Evolutionary conservation across 2,797 vertebrate genomes (phyloP).

Genomic region (Rhinophrynus dorsalis): DNA sequence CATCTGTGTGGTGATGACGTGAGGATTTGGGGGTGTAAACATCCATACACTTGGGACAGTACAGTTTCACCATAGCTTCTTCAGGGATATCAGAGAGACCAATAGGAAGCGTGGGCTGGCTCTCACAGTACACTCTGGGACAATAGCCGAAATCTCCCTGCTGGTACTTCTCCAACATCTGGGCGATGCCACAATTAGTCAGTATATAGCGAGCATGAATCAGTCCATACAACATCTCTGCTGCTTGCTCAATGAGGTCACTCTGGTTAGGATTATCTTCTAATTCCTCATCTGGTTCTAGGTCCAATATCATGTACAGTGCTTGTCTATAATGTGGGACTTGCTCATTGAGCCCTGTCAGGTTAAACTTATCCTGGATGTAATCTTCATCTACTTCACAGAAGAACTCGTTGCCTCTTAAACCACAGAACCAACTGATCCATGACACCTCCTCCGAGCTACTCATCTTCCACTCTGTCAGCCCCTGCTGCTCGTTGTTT

Average conservation of each 20-base stretch:
- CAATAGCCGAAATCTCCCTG: conserved; percentile 92
- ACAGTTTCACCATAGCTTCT: conserved; percentile 94
- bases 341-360: conserved; percentile 91
- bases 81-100: conserved; percentile 92
- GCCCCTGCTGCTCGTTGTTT: not conserved
- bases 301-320: conserved; percentile 91
- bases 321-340: conserved; percentile 92
- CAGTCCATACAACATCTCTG: conserved; percentile 92
- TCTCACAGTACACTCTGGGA: conserved; percentile 90
- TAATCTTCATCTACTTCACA: conserved; percentile 95
- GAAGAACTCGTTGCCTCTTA: conserved; percentile 92
- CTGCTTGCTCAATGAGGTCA: conserved; percentile 91
- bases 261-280: conserved; percentile 95
- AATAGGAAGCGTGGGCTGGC: conserved; percentile 93
- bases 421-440: conserved; percentile 95
- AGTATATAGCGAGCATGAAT: conserved; percentile 94
- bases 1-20: conserved; percentile 92
- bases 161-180: conserved; percentile 93
- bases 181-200: conserved; percentile 92
- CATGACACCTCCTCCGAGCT: conserved; percentile 94
- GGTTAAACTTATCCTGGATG: conserved; percentile 93
- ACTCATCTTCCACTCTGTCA: conserved; percentile 80
- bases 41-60: conserved; percentile 96
- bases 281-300: conserved; percentile 92
- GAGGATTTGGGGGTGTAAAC: conserved; percentile 95